phyloP scores from a whole-genome alignment of 2,888 invertebrate species.

The Erebia aethiops region DNA sequence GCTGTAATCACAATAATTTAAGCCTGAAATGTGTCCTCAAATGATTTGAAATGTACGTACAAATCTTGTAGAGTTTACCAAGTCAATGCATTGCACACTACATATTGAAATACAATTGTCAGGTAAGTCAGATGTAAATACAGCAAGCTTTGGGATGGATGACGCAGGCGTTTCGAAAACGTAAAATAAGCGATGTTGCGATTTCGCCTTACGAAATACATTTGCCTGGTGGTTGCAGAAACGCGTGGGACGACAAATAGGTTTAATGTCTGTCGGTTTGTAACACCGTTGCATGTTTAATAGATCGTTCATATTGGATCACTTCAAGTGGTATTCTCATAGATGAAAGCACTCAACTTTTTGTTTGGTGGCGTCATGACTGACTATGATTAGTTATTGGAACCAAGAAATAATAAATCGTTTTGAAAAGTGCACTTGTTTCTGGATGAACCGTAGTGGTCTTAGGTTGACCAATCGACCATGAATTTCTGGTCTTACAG shows the following conservation, averaged over 20 bases:
- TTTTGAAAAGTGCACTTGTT: background rate
- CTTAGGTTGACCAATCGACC: too few relatives aligned
- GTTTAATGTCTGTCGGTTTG: constrained; percentile 70
- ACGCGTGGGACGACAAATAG: constrained; percentile 79
- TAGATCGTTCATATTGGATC: constrained; percentile 35
- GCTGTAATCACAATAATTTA: too few relatives aligned
- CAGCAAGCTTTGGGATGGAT: constrained; percentile 67
- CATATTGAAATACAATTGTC: constrained; percentile 29
- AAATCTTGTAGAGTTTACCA: constrained; percentile 1
- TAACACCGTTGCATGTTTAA: constrained; percentile 48
- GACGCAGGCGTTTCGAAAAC: constrained; percentile 81
- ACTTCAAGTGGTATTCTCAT: constrained; percentile 7
- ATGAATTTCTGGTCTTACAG: too few relatives aligned
- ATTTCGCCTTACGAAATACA: constrained; percentile 78
- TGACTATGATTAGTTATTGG: background rate
- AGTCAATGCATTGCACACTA: constrained; percentile 3
- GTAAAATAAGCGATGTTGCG: constrained; percentile 80
- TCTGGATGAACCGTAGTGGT: too few relatives aligned
- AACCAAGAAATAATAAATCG: background rate
- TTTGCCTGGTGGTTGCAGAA: constrained; percentile 74
- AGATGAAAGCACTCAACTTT: background rate
- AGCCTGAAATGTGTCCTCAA: background rate
- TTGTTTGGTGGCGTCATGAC: background rate
- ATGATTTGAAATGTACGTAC: background rate
- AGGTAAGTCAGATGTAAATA: constrained; percentile 51